These are phyloP conservation scores for Drosophila erecta DNA, from an alignment of 1,140 invertebrate species.

Conservation along the genomic window DNA sequence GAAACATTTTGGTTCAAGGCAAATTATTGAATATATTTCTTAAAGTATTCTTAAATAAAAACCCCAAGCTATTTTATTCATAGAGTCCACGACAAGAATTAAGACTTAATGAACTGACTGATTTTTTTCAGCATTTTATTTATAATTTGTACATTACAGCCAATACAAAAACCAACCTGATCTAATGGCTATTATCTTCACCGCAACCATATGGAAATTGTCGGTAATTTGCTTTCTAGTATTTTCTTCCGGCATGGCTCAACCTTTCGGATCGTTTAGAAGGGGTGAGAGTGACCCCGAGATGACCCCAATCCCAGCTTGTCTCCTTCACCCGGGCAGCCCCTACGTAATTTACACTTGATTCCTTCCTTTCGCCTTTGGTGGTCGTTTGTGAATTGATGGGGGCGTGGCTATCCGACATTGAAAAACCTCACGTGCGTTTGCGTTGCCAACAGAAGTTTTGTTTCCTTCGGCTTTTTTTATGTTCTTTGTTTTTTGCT, in stretches of 20 bases:
- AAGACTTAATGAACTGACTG: too few relatives aligned
- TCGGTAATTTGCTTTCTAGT: constrained; percentile 69
- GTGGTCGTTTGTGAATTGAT: constrained; percentile 22
- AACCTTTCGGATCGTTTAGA: constrained; percentile 52
- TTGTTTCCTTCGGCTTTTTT: constrained; percentile 9
- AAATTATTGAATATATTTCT: too few relatives aligned
- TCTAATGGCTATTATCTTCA: background rate
- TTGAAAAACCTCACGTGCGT: constrained; percentile 71
- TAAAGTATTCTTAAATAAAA: too few relatives aligned
- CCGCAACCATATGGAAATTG: constrained; percentile 36
- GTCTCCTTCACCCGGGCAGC: constrained; percentile 3
- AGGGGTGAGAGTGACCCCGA: constrained; percentile 28
- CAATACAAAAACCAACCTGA: background rate
- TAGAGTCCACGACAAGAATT: too few relatives aligned
- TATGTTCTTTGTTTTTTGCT: constrained; percentile 23
- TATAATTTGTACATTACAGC: too few relatives aligned
- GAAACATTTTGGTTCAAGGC: too few relatives aligned
- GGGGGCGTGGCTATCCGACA: constrained; percentile 33
- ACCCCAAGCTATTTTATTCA: too few relatives aligned
- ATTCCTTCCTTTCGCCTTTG: constrained; percentile 64
- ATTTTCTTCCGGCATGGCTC: constrained; percentile 62
- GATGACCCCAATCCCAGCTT: constrained; percentile 27
- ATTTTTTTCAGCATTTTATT: too few relatives aligned
- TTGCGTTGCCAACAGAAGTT: constrained; percentile 57
- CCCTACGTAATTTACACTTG: constrained; percentile 32